Percentiles rank a stretch among this genome's conserved stretches.
Conservation (phyloP, 2,113 vertebrate genomes). For the Sceloporus tristichus region DNA sequence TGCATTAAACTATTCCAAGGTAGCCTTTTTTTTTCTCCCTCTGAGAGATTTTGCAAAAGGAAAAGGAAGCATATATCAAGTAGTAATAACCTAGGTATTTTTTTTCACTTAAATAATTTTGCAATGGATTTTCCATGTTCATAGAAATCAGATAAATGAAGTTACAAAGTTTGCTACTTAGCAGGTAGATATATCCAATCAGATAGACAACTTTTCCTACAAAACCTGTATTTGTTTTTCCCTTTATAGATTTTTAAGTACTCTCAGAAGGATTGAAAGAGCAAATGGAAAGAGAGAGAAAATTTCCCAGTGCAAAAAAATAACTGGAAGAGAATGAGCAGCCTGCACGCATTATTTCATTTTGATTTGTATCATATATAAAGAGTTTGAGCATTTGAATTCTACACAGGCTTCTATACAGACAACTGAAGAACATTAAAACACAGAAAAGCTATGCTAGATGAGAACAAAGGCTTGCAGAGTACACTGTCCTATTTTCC, state of each 20-base stretch:
- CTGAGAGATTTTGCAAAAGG: slow-evolving; percentile 72
- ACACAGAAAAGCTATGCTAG: no score
- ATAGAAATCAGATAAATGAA: slow-evolving; percentile 77
- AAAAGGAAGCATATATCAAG: slow-evolving; percentile 74
- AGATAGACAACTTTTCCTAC: slow-evolving; percentile 11
- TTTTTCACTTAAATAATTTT: slow-evolving; percentile 65
- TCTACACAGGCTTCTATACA: slow-evolving; percentile 11
- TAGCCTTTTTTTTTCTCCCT: slow-evolving; percentile 74
- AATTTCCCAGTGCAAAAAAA: slow-evolving; percentile 33
- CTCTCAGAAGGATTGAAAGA: slow-evolving; percentile 57
- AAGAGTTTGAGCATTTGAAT: slow-evolving; percentile 17
- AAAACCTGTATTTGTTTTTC: slow-evolving; percentile 45
- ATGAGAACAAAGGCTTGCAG: background rate
- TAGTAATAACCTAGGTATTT: slow-evolving; percentile 72
- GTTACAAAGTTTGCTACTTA: slow-evolving; percentile 70
- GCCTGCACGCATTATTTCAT: slow-evolving; percentile 33
- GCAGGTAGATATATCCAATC: slow-evolving; percentile 59
- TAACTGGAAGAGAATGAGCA: slow-evolving; percentile 37
- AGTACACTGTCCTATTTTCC: background rate
- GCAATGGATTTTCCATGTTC: slow-evolving; percentile 66
- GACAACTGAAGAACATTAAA: background rate
- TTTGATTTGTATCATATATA: slow-evolving; percentile 32
- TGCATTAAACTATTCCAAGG: slow-evolving; percentile 79
- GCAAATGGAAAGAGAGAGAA: slow-evolving; percentile 54
- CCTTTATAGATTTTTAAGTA: slow-evolving; percentile 51